phyloP scores from a whole-genome alignment of 2,113 vertebrate genomes.

The Chloroceryle aenea region DNA sequence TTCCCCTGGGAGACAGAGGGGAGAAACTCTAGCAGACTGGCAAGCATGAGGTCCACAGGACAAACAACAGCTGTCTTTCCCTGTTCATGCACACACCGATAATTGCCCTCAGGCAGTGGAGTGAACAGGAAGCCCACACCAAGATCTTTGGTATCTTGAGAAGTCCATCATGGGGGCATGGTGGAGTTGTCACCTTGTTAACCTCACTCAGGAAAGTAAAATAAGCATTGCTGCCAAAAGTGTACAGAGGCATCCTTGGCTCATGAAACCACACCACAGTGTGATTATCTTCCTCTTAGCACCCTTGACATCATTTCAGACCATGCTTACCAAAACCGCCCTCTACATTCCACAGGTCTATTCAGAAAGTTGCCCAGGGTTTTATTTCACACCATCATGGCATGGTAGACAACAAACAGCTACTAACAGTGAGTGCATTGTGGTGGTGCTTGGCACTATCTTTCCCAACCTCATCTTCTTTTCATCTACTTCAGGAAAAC shows the following conservation, averaged over 20 bases:
- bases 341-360: background rate
- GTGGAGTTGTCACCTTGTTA: background rate
- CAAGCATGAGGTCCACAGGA: background rate
- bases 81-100: background rate
- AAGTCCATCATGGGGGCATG: background rate
- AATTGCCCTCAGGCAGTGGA: rapidly evolving
- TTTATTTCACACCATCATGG: background rate
- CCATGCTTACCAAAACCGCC: background rate
- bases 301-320: background rate
- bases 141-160: rapidly evolving
- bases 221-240: background rate
- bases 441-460: background rate
- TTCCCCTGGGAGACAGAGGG: background rate
- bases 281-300: background rate
- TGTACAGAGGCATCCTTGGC: background rate
- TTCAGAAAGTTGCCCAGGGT: background rate
- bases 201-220: background rate
- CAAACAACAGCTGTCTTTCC: background rate
- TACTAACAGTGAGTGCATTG: background rate
- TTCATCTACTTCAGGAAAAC: background rate
- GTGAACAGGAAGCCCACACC: background rate
- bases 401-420: background rate
- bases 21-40: background rate
- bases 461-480: background rate
- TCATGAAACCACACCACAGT: background rate